Percentiles rank a stretch among this genome's conserved stretches.
These are phyloP conservation scores for Rhadinocentrus ornatus DNA, from an alignment of 2,797 vertebrate genomes.

Conservation along the genomic window DNA sequence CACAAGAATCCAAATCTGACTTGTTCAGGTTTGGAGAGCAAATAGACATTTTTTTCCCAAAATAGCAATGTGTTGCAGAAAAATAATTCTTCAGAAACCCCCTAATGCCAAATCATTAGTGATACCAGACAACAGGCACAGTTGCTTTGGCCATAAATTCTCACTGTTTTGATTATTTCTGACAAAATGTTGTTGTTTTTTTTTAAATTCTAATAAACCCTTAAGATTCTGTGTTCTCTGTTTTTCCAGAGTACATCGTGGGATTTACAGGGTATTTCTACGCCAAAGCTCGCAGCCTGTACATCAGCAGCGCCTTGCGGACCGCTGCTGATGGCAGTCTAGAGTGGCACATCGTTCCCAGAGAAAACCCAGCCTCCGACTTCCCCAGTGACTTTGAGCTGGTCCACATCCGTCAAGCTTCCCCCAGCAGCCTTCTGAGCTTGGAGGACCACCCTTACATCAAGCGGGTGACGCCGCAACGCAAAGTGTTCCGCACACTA, in stretches of 20 bases:
- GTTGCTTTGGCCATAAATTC: background rate
- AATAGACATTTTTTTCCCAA: too few relatives aligned
- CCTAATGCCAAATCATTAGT: too few relatives aligned
- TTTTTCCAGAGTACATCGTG: constrained; percentile 92
- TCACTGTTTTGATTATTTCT: background rate
- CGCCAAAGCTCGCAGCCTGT: constrained; percentile 93
- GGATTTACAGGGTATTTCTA: constrained; percentile 97
- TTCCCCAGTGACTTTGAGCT: constrained; percentile 98
- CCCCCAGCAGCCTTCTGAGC: constrained; percentile 85
- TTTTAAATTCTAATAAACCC: too few relatives aligned
- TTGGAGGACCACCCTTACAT: constrained; percentile 96
- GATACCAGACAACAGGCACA: too few relatives aligned
- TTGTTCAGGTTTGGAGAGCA: too few relatives aligned
- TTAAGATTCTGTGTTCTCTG: background rate
- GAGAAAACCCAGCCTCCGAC: constrained; percentile 96
- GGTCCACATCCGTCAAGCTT: constrained; percentile 90
- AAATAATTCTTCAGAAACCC: too few relatives aligned
- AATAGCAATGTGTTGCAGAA: too few relatives aligned
- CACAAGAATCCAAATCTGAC: background rate
- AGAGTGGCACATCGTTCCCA: constrained; percentile 93
- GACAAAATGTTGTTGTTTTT: too few relatives aligned
- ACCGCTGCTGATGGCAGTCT: constrained; percentile 58
- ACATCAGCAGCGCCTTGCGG: constrained; percentile 93
- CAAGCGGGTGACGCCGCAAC: constrained; percentile 95
- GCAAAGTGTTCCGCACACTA: constrained; percentile 93